Conservation (phyloP, 2,113 vertebrate species). For the Myrmophylax atrothorax region DNA sequence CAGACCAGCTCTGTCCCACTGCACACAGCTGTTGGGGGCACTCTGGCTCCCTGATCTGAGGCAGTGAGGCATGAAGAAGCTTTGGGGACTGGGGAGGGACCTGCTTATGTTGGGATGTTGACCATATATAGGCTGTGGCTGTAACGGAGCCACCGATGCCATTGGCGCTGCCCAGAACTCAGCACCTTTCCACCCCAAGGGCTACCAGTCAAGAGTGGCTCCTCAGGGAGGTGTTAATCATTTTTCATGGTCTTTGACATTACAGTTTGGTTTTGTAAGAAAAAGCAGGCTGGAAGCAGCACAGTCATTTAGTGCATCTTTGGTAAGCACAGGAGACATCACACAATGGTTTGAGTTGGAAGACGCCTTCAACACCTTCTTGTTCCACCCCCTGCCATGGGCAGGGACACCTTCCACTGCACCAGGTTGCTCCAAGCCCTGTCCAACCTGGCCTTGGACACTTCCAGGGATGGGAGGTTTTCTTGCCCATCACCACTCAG, state of each 20-base stretch:
- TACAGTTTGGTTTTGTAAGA: background rate
- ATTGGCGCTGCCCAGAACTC: background rate
- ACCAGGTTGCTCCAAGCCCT: background rate
- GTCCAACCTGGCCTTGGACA: background rate
- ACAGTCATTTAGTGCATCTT: background rate
- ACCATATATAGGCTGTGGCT: background rate
- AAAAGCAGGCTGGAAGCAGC: background rate
- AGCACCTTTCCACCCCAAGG: background rate
- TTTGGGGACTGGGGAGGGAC: background rate
- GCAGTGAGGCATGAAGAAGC: background rate
- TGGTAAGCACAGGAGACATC: background rate
- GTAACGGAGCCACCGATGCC: background rate
- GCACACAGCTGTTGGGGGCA: background rate
- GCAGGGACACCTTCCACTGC: background rate
- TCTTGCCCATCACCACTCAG: background rate
- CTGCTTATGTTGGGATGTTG: background rate
- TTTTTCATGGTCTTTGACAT: background rate
- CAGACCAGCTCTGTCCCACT: background rate
- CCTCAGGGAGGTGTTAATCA: background rate
- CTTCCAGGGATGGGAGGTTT: background rate
- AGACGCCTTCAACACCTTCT: background rate
- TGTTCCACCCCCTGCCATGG: background rate
- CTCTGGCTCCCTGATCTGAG: background rate
- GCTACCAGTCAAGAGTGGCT: background rate
- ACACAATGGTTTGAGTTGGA: background rate